A percentile compares a stretch with the other conserved stretches of the same genome.
These are phyloP conservation scores for Pollenia labialis DNA, from an alignment of 2,888 invertebrate species.

Conservation along the genomic window DNA sequence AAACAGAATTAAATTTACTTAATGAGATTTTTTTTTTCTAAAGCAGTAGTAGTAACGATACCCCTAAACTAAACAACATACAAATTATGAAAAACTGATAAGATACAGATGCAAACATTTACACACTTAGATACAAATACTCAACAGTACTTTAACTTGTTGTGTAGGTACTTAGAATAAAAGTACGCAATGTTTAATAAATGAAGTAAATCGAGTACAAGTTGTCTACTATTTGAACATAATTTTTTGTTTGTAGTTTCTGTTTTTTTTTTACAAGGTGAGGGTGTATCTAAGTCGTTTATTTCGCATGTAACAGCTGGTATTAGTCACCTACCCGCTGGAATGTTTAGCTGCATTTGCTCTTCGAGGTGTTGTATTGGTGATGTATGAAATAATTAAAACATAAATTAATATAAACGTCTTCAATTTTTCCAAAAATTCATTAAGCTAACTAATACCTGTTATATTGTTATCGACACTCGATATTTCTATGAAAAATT, in stretches of 20 bases:
- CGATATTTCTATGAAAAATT: too few relatives aligned
- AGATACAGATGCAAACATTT: constrained; percentile 22
- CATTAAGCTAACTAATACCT: too few relatives aligned
- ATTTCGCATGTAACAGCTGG: constrained; percentile 1
- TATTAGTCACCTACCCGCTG: constrained; percentile 13
- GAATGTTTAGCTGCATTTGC: neutral
- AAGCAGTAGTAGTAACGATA: constrained; percentile 2
- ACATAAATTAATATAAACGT: too few relatives aligned
- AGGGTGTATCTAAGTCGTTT: neutral
- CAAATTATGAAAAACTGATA: constrained; percentile 36
- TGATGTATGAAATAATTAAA: neutral
- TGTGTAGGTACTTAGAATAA: neutral
- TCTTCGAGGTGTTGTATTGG: neutral
- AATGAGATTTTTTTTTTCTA: constrained; percentile 38
- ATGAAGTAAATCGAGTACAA: neutral
- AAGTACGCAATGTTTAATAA: neutral
- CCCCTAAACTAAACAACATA: constrained; percentile 23
- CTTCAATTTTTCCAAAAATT: too few relatives aligned
- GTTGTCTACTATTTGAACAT: constrained; percentile 1
- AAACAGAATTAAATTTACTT: constrained; percentile 30
- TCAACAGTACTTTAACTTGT: neutral
- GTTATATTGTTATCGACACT: too few relatives aligned
- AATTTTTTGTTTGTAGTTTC: neutral
- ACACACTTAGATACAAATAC: neutral
- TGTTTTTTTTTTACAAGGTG: neutral